Conservation (phyloP, 2,888 invertebrate genomes). For the Rotaria socialis region DNA sequence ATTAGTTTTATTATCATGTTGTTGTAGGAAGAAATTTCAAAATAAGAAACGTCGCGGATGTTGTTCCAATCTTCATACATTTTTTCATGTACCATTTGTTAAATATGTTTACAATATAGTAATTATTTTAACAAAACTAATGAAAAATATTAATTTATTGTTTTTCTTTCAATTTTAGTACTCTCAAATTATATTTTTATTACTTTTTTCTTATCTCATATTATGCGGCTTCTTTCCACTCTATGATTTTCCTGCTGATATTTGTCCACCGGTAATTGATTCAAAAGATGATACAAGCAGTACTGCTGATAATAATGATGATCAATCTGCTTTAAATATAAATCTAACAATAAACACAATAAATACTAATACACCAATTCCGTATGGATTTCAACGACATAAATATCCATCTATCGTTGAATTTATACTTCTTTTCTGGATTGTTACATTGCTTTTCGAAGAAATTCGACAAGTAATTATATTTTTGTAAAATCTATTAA, state of each 20-base stretch:
- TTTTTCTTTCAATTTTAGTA: neutral
- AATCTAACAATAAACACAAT: too few species aligned
- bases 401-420: neutral
- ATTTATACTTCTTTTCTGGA: conserved; percentile 54
- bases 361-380: neutral
- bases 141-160: too few species aligned
- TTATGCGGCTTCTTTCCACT: neutral
- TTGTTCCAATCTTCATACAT: neutral
- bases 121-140: neutral
- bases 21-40: neutral
- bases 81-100: neutral
- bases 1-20: neutral
- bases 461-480: conserved; percentile 57
- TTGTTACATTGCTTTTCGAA: conserved; percentile 55
- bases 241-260: neutral
- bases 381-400: neutral
- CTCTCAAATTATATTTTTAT: neutral
- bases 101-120: conserved; percentile 19
- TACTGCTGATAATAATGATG: neutral
- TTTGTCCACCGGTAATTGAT: neutral
- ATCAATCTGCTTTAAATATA: neutral
- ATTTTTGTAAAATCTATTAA: neutral
- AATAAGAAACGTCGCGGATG: neutral
- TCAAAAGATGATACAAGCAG: neutral
- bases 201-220: neutral